A percentile compares a stretch with the other conserved stretches of the same genome.
Conservation (phyloP, 2,797 vertebrate genomes). For the Poeciliopsis turneri region DNA sequence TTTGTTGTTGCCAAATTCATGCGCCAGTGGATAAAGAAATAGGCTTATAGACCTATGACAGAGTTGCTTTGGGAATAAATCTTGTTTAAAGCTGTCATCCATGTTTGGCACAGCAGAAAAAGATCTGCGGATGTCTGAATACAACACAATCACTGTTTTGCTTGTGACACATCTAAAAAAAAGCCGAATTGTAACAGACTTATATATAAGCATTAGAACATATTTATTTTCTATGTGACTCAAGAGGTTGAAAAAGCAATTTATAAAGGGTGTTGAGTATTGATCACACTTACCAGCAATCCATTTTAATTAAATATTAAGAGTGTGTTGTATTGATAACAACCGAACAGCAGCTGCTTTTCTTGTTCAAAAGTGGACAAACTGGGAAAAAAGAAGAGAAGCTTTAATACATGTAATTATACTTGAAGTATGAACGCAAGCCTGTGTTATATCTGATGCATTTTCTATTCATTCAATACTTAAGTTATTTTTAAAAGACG, state of each 20-base stretch:
- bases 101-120: slow-evolving; percentile 26
- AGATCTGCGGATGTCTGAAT: slow-evolving; percentile 26
- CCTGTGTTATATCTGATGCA: slow-evolving; percentile 83
- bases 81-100: slow-evolving; percentile 39
- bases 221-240: slow-evolving; percentile 81
- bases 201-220: slow-evolving; percentile 69
- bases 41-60: slow-evolving; percentile 58
- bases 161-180: background rate
- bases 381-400: slow-evolving; percentile 51
- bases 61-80: slow-evolving; percentile 45
- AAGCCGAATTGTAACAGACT: slow-evolving; percentile 28
- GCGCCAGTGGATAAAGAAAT: slow-evolving; percentile 68
- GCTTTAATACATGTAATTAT: slow-evolving; percentile 69
- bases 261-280: slow-evolving; percentile 79
- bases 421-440: slow-evolving; percentile 77
- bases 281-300: slow-evolving; percentile 85
- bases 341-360: slow-evolving; percentile 63
- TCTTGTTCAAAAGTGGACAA: slow-evolving; percentile 80
- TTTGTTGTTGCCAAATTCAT: slow-evolving; percentile 67
- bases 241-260: slow-evolving; percentile 84
- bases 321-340: slow-evolving; percentile 75
- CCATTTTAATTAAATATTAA: slow-evolving; percentile 88
- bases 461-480: slow-evolving; percentile 98
- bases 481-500: slow-evolving; percentile 96
- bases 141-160: slow-evolving; percentile 20